Evolutionary conservation across 2,113 vertebrate genomes (phyloP), one percentile per base, ranked within the genome.

Genomic region (Eulemur rufifrons): DNA sequence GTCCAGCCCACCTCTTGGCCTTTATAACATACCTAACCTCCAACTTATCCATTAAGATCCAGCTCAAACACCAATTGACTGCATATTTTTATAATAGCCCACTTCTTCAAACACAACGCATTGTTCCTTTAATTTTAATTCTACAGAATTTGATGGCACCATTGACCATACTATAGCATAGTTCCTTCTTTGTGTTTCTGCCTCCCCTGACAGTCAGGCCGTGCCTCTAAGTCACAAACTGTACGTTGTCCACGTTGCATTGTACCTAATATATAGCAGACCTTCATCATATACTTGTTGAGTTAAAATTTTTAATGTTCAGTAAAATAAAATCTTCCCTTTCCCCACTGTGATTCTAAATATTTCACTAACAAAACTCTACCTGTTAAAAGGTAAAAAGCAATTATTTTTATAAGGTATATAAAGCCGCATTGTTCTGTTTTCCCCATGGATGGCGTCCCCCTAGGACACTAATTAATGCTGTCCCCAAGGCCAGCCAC

Each of bases 311-410:
- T 80, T 56, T 80, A 95, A 64, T 83, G 23, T 78, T 68, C 54
- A 86, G n/a, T 78, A 88, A 88, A 92, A 76, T 59, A 73, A 18
- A 80, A 68, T 20, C 9, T 77, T 92, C 4, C 23, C 29, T 80
- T 84, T 80, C 14, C 23, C n/a, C 13, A 73, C 29, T 92, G 93
- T 83, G 64, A 95, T 92, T 89, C 83, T 95, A 93, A 92, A 81
- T 94, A 96, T 86, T 87, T 84, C 39, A 91, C 52, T 66, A 80
- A 52, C 39, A 86, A 82, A 77, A 81, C 18, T 73, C 85, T 74
- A 74, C 47, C 15, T 63, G 5, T 39, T 54, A 61, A 50, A 98
- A 92, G n/a, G 68, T 91, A 95, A 78, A 78, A 78, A 78, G 47
- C 18, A 34, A 21, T 77, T 34, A 83, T 91, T 96, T 95, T 88